Evolutionary conservation across 2,113 vertebrate genomes (phyloP).

Genomic region (Anoura caudifer): DNA sequence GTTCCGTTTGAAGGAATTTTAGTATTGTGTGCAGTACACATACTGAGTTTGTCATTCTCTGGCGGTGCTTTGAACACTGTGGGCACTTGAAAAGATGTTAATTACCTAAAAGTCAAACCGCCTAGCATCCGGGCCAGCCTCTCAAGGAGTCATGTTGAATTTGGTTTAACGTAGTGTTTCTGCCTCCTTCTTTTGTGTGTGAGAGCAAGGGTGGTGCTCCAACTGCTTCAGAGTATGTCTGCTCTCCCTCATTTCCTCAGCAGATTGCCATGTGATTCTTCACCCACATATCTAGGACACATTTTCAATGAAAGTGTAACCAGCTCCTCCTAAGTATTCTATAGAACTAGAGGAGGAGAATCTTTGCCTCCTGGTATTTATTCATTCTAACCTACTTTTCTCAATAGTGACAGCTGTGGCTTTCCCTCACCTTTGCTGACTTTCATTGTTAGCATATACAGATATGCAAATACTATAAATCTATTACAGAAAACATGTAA

Average conservation of each 20-base stretch:
- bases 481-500: not conserved
- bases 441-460: not conserved
- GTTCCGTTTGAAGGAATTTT: too few relatives aligned
- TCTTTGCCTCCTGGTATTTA: not conserved
- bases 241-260: not conserved
- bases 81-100: not conserved
- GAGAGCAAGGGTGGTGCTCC: fast-evolving
- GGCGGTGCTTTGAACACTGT: not conserved
- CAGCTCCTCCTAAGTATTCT: too few relatives aligned
- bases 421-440: not conserved
- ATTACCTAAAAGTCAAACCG: not conserved
- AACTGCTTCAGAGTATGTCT: fast-evolving
- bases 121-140: not conserved
- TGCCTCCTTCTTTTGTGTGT: too few relatives aligned
- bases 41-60: not conserved
- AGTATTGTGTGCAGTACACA: too few relatives aligned
- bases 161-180: fast-evolving
- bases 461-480: not conserved
- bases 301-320: not conserved
- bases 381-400: not conserved
- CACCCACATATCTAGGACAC: not conserved
- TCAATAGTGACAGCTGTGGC: not conserved
- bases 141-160: not conserved
- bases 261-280: fast-evolving
- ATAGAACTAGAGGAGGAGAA: not conserved